Percentiles rank a stretch among this genome's conserved stretches.
Conservation (phyloP, 2,888 invertebrate genomes). For the Nudaria mundana region DNA sequence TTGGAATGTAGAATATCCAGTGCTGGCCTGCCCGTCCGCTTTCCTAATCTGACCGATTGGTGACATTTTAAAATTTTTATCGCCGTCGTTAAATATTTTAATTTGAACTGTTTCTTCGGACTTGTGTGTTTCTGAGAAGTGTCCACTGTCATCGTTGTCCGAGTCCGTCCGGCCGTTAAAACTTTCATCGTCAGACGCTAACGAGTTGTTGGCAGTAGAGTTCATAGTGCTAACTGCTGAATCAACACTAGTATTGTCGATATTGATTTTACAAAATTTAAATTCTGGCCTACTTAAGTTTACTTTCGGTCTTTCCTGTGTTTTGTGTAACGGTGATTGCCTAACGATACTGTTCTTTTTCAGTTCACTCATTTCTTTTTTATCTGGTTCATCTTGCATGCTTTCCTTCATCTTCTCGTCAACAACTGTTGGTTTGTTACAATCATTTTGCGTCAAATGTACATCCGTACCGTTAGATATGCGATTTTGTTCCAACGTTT, state of each 20-base stretch:
- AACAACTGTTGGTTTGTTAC: slow-evolving; percentile 66
- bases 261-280: slow-evolving; percentile 78
- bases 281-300: slow-evolving; percentile 78
- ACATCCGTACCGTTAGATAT: slow-evolving; percentile 68
- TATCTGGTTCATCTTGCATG: slow-evolving; percentile 71
- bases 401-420: slow-evolving; percentile 74
- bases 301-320: slow-evolving; percentile 84
- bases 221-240: slow-evolving; percentile 81
- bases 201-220: slow-evolving; percentile 77
- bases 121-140: slow-evolving; percentile 73
- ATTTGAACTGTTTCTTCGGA: slow-evolving; percentile 76
- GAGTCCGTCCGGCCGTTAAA: slow-evolving; percentile 80
- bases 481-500: slow-evolving; percentile 85
- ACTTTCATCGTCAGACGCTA: slow-evolving; percentile 76
- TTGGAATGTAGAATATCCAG: slow-evolving; percentile 75
- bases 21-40: slow-evolving; percentile 67
- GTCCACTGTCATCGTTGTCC: slow-evolving; percentile 80
- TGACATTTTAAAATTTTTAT: slow-evolving; percentile 69
- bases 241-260: slow-evolving; percentile 73
- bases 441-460: slow-evolving; percentile 53
- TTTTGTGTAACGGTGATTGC: slow-evolving; percentile 84
- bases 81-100: slow-evolving; percentile 71
- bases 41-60: slow-evolving; percentile 69
- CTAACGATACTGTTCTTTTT: slow-evolving; percentile 76
- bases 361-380: slow-evolving; percentile 65